phyloP scores from a whole-genome alignment of 2,113 vertebrate species.

The Zapus hudsonius region DNA sequence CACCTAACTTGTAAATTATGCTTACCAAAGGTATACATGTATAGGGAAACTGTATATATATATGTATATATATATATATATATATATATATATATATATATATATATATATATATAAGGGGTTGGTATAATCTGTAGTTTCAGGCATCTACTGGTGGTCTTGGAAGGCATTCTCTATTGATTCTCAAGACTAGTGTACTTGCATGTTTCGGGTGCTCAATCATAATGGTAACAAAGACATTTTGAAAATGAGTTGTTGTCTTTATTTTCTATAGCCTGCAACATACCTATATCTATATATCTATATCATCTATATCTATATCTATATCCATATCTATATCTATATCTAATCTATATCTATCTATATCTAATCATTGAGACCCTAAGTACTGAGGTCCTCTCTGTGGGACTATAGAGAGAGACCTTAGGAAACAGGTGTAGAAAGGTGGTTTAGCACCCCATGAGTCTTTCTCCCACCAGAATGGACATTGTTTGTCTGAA shows the following conservation, averaged over 20 bases:
- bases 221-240: constrained; percentile 1
- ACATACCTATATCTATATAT: too few relatives aligned
- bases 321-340: too few relatives aligned
- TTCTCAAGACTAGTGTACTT: not conserved
- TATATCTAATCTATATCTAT: too few relatives aligned
- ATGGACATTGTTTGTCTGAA: not conserved
- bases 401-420: not conserved
- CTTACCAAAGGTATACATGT: not conserved
- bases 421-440: not conserved
- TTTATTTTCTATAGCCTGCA: not conserved
- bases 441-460: not conserved
- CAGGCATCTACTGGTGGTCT: not conserved
- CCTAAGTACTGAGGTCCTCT: not conserved
- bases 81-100: too few relatives aligned
- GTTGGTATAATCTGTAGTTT: not conserved
- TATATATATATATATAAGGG: too few relatives aligned
- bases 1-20: not conserved
- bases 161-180: not conserved
- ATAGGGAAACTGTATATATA: not conserved
- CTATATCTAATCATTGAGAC: too few relatives aligned
- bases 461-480: not conserved
- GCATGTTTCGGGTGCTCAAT: not conserved
- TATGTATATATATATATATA: too few relatives aligned
- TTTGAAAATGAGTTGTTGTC: not conserved
- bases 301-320: too few relatives aligned